Evolutionary conservation across 1,140 invertebrate species (phyloP), one percentile per base, ranked within the genome.

Genomic region (Gonioctena quinquepunctata): DNA sequence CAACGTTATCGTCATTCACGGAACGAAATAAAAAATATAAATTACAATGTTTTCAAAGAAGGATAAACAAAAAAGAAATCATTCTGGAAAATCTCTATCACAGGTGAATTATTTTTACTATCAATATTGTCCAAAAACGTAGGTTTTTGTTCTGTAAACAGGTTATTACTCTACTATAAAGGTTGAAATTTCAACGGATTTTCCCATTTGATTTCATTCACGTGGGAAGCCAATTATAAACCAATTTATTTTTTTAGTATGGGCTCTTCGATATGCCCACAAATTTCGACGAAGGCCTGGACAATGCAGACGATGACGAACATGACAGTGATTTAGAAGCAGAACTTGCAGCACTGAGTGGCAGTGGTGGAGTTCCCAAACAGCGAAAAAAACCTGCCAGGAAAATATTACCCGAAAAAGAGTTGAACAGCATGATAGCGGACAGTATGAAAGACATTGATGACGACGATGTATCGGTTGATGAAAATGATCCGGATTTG

Each of bases 321-420:
- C 86, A 89, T 81, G 93, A 96, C 79, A 90, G 90, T 69, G 94
- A 94, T 78, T 85, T 96, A 22, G 95, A 97, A 83, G 93, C 93
- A 21, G 95, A 97, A 83, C 83, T 96, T 60, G 87, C 90, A 57
- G 92, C 91, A 3, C 88, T 96, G 33, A 88, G 91, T 66, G 88
- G 88, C 26, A 83, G 84, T 54, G 80, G 82, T 66, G 81, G 78
- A 64, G 68, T 83, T 11, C 11, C 5, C 6, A 56, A 13, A 59
- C 81, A 76, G 75, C 79, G 79, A 64, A 83, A 84, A 76, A 84
- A 86, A 33, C 87, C 86, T 83, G 74, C 77, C 5, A 88, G 85
- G 80, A 85, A 85, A 79, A 81, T 84, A 28, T 69, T 84, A 2
- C 76, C 87, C 28, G 77, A 84, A 49, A 81, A 79, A 19, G 80